Evolutionary conservation across 2,797 vertebrate species (phyloP), one percentile per base, ranked within the genome.

Genomic region (Acrocephalus scirpaceus): DNA sequence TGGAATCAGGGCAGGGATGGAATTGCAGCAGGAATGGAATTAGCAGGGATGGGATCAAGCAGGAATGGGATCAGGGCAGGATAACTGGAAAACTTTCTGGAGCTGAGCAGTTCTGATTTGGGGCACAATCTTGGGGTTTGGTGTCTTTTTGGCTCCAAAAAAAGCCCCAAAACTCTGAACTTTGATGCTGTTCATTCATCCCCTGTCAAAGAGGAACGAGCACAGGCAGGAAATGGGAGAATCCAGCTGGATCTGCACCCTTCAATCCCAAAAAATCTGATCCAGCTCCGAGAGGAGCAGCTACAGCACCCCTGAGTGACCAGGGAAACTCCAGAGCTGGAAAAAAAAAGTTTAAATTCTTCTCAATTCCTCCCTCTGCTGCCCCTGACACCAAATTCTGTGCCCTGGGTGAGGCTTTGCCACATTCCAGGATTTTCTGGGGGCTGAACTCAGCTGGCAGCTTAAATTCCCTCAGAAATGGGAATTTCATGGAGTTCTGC

Each of bases 141-240:
- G 34, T 44, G 29, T 36, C 14, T 13, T 13, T 30, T 30, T 23
- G 34, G 15, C 66, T 23, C 34, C 15, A 30, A n/a, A n/a, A n/a
- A n/a, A n/a, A n/a, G n/a, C n/a, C n/a, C n/a, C n/a, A n/a, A n/a
- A n/a, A n/a, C n/a, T n/a, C n/a, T n/a, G 38, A 85, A 66, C 77
- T 95, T 95, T 78, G 86, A n/a, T 96, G 95, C 96, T 91, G 77
- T 92, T 93, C 7, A 81, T 70, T 83, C 69, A 83, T 86, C 95
- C 94, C 81, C 16, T 95, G 60, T 90, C 81, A 48, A 71, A 92
- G 79, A 93, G 82, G 75, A 93, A 67, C 48, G 20, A 2, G 79
- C 77, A 61, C 56, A 75, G 25, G 53, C 65, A 58, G 95, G 87
- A 86, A 73, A 73, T 7, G 54, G 86, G 85, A 81, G 87, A 88